phyloP scores from a whole-genome alignment of 2,888 invertebrate genomes.

The Drosophila paucipuncta region DNA sequence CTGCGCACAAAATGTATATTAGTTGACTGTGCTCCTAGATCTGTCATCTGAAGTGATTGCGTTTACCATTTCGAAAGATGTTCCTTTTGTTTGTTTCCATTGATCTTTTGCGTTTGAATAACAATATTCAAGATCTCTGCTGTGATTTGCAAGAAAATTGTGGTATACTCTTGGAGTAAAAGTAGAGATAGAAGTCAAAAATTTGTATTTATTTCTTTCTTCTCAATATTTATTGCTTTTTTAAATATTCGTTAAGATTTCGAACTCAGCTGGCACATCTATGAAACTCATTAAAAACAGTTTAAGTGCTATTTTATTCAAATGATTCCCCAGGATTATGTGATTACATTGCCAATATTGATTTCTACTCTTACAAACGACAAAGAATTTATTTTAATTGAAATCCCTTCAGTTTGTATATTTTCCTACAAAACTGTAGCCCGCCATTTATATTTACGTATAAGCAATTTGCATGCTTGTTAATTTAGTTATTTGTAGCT shows the following conservation, averaged over 20 bases:
- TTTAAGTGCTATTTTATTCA: not conserved
- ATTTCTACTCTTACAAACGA: not conserved
- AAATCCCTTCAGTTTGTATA: not conserved
- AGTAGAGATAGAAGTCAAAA: not conserved
- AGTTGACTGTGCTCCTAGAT: conserved; percentile 42
- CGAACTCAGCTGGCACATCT: not conserved
- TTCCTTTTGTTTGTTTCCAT: conserved; percentile 41
- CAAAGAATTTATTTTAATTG: not conserved
- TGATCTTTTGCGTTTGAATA: conserved; percentile 29
- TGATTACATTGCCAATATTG: not conserved
- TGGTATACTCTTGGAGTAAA: too few species aligned
- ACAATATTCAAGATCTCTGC: not conserved
- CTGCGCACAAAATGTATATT: conserved; percentile 35
- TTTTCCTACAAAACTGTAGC: not conserved
- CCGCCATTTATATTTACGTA: not conserved
- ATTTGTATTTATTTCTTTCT: too few species aligned
- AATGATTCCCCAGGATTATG: not conserved
- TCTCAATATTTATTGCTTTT: not conserved
- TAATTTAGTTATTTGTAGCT: conserved; percentile 27
- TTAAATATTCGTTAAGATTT: not conserved
- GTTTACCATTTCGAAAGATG: conserved; percentile 47
- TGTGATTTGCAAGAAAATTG: not conserved
- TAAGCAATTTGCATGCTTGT: conserved; percentile 49
- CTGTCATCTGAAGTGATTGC: conserved; percentile 50
- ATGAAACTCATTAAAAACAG: not conserved